A percentile compares a stretch with the other conserved stretches of the same genome.
Conservation (phyloP, 2,888 invertebrate species). For the Idaea biselata region DNA sequence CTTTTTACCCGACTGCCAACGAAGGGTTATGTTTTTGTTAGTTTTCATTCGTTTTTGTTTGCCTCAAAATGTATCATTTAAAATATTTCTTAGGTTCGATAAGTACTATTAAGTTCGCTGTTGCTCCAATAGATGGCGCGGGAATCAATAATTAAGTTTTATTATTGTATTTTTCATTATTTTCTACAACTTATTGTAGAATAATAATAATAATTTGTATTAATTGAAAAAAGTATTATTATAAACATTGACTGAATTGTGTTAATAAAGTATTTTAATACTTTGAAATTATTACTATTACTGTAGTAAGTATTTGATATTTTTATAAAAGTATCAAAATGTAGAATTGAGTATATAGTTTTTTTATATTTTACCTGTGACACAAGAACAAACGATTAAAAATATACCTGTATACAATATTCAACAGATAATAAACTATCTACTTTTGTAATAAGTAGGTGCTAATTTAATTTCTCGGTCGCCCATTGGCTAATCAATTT, state of each 20-base stretch:
- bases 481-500: background rate
- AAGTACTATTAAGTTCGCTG: slow-evolving; percentile 16
- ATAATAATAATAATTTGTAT: slow-evolving; percentile 26
- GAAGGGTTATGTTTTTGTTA: no score
- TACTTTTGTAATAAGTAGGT: slow-evolving; percentile 15
- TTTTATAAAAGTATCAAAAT: background rate
- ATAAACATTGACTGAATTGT: slow-evolving; percentile 29
- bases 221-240: slow-evolving; percentile 25
- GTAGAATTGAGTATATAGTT: background rate
- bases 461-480: background rate
- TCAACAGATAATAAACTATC: background rate
- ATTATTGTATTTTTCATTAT: slow-evolving; percentile 12
- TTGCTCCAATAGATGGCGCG: slow-evolving; percentile 2
- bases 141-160: slow-evolving; percentile 8
- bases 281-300: background rate
- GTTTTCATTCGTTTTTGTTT: background rate
- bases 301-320: background rate
- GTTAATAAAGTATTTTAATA: slow-evolving; percentile 9
- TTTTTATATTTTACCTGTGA: background rate
- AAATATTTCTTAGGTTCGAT: slow-evolving; percentile 1
- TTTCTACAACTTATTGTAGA: slow-evolving; percentile 23
- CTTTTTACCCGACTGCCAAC: no score
- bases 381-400: background rate
- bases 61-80: background rate
- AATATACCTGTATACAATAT: background rate